Percentiles rank a stretch among this genome's conserved stretches.
Evolutionary conservation across 2,113 vertebrate species (phyloP).

Genomic region (Phasianus colchicus): DNA sequence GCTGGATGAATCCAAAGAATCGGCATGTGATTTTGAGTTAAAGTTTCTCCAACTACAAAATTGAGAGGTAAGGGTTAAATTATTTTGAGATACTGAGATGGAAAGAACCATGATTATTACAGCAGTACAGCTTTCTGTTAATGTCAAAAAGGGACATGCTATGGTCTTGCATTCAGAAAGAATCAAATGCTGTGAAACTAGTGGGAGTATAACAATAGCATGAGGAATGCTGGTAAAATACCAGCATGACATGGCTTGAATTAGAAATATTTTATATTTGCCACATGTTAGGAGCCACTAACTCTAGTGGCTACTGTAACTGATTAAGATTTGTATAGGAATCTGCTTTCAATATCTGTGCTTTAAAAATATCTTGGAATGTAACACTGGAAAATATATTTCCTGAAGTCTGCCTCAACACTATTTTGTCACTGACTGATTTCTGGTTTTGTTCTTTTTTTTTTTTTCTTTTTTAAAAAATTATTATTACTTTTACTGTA

Average conservation of each 20-base stretch:
- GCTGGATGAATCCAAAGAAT: not conserved
- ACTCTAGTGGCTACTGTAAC: slow-evolving; percentile 49
- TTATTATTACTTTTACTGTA: not conserved
- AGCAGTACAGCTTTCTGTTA: not conserved
- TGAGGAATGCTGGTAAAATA: slow-evolving; percentile 61
- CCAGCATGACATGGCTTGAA: slow-evolving; percentile 34
- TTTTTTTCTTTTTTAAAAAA: not conserved
- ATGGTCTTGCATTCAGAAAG: not conserved
- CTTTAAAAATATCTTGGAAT: slow-evolving; percentile 67
- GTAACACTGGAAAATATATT: slow-evolving; percentile 23
- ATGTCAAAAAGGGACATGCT: not conserved
- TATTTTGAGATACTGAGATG: not conserved
- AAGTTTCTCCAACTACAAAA: not conserved
- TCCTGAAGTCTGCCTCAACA: slow-evolving; percentile 33
- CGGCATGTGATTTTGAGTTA: not conserved
- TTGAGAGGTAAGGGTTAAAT: not conserved
- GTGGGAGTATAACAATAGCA: slow-evolving; percentile 55
- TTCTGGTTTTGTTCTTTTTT: not conserved
- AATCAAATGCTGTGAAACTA: slow-evolving; percentile 21
- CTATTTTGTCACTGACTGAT: not conserved
- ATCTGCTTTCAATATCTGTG: slow-evolving; percentile 60
- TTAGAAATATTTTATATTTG: slow-evolving; percentile 56
- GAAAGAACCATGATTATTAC: not conserved
- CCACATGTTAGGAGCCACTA: slow-evolving; percentile 57
- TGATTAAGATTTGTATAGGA: slow-evolving; percentile 59